Base-by-base conservation (phyloP, 1,140 invertebrate species). In the Procambarus clarkii region DNA sequence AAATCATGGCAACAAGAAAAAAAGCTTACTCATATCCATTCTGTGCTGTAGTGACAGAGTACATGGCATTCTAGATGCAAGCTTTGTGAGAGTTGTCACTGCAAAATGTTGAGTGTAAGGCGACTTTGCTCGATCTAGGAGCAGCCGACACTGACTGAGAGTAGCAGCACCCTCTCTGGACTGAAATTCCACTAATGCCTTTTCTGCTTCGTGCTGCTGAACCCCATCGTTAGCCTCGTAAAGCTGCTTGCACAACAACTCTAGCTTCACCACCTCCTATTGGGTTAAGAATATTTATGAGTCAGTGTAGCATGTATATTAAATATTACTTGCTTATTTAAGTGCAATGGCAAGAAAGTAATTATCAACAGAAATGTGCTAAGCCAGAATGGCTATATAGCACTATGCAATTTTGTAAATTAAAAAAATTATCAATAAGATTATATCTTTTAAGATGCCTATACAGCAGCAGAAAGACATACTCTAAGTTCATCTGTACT, bases 51-150 rank as follows among this genome's bases (percentile, higher is more conserved):
- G 89, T 13, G 94, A 94, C n/a, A 95, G 84, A 48, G 92, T 92
- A 88, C 92, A 92, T 45, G 92, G 92, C 44, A 93, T 96, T 94
- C 96, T 96, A 87, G 97, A 97, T 8, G 99, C 96, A 8, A 99
- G 95, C 95, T 99, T 99, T 50, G 97, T 98, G 8, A 99, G 95
- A 0, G 98, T 99, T 0, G 98, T 99, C 13, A 98, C 97, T 45
- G 98, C 98, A 85, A 99, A 95, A 64, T 99, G 95, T 94, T 99
- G 98, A 21, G 98, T 98, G 95, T 99, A 99, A 83, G 98, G 97
- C 0, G 98, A 99, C 95, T 98, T 97, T 13, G 97, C 98, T 88
- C 98, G 95, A 94, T 99, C 98, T 86, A 99, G 94, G n/a, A 99
- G 95, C 88, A 99, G 95, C 94, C 99, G 98, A 95, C 98, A 99